Percentiles rank a stretch among this genome's conserved stretches.
Evolutionary conservation across 1,140 invertebrate genomes (phyloP).

Genomic region (Sarcophaga peregrina): DNA sequence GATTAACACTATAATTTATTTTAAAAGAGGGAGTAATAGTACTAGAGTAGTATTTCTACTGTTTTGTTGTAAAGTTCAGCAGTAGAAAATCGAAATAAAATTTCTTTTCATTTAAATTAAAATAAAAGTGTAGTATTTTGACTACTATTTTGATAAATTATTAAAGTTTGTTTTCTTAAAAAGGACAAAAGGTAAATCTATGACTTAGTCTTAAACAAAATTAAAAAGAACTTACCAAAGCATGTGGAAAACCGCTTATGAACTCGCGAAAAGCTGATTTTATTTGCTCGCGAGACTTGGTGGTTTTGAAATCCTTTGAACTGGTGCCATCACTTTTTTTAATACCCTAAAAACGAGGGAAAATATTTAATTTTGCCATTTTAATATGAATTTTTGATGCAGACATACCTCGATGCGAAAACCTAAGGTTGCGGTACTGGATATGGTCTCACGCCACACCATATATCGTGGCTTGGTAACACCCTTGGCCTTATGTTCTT

Average conservation of each 20-base stretch:
- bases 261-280: slow-evolving; percentile 85
- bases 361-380: background rate
- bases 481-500: slow-evolving; percentile 88
- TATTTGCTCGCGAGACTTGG: slow-evolving; percentile 85
- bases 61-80: no score
- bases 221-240: slow-evolving; percentile 73
- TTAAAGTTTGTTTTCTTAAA: background rate
- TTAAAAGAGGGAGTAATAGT: no score
- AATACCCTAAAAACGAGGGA: slow-evolving; percentile 73
- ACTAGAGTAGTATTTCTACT: no score
- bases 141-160: background rate
- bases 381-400: background rate
- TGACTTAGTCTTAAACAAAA: no score
- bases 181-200: no score
- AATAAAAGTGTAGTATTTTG: background rate
- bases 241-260: slow-evolving; percentile 80
- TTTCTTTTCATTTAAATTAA: no score
- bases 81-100: no score
- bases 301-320: slow-evolving; percentile 97
- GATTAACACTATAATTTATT: no score
- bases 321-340: slow-evolving; percentile 88
- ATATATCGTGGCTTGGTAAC: slow-evolving; percentile 96
- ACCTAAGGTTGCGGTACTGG: slow-evolving; percentile 92
- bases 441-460: slow-evolving; percentile 98
- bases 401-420: slow-evolving; percentile 86